Evolutionary conservation across 1,140 invertebrate species (phyloP).

Genomic region (Trichogramma pretiosum): DNA sequence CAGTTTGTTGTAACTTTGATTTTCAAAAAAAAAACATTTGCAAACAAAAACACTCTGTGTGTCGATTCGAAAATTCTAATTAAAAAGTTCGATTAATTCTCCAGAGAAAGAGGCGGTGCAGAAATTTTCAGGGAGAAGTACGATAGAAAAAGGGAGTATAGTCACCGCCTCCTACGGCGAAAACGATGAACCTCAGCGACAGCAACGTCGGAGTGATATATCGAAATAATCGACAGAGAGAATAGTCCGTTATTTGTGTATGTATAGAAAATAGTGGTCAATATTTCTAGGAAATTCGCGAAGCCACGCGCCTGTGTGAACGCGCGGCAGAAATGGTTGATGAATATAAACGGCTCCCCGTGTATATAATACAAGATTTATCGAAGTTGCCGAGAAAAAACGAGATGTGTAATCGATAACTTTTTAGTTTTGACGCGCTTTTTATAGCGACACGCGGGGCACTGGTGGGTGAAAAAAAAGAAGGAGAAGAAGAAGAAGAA

Average conservation of each 20-base stretch:
- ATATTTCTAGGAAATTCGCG: conserved; percentile 13
- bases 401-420: conserved; percentile 9
- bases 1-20: no score
- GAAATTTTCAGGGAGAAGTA: no score
- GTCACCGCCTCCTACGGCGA: no score
- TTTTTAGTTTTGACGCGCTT: no score
- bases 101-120: no score
- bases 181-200: no score
- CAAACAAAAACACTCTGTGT: not conserved
- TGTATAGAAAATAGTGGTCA: conserved; percentile 4
- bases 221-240: conserved; percentile 12
- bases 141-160: no score
- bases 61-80: conserved; percentile 2
- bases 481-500: no score
- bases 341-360: conserved; percentile 16
- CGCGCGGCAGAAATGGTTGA: not conserved
- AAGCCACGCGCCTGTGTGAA: not conserved
- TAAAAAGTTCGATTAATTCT: conserved; percentile 9
- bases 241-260: not conserved
- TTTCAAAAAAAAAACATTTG: not conserved
- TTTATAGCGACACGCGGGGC: no score
- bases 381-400: no score
- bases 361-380: conserved; percentile 17
- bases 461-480: no score
- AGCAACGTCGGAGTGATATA: not conserved